These are phyloP conservation scores for Camponotus vicinus DNA, from an alignment of 1,140 invertebrate species.

Conservation along the genomic window DNA sequence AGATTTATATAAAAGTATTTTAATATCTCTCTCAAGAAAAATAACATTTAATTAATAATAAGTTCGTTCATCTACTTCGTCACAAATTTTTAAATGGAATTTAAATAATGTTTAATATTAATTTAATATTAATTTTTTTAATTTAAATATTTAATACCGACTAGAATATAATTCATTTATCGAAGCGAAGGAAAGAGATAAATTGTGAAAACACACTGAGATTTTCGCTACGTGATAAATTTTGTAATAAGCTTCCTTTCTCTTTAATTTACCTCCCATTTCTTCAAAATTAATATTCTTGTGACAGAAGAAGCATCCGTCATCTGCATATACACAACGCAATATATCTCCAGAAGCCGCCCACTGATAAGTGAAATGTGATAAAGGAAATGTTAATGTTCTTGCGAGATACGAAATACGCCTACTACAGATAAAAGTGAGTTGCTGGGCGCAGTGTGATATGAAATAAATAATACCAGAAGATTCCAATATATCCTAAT, in stretches of 20 bases:
- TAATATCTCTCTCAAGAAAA: no score
- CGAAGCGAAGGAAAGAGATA: neutral
- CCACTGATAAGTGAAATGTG: constrained; percentile 69
- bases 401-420: constrained; percentile 82
- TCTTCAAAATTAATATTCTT: constrained; percentile 62
- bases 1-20: neutral
- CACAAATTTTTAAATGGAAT: neutral
- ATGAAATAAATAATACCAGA: neutral
- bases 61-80: neutral
- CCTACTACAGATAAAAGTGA: constrained; percentile 80
- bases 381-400: constrained; percentile 74
- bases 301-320: constrained; percentile 51
- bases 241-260: neutral
- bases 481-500: constrained; percentile 27
- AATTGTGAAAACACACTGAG: neutral
- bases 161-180: constrained; percentile 2
- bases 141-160: constrained; percentile 1
- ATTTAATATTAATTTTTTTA: no score
- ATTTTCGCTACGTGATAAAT: neutral
- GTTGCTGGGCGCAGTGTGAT: constrained; percentile 48
- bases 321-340: constrained; percentile 17
- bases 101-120: neutral
- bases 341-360: constrained; percentile 80
- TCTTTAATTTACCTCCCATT: constrained; percentile 7
- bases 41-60: neutral